Percentiles rank a stretch among this genome's conserved stretches.
phyloP scores from a whole-genome alignment of 2,888 invertebrate species.

The Pristionchus fissidentatus region DNA sequence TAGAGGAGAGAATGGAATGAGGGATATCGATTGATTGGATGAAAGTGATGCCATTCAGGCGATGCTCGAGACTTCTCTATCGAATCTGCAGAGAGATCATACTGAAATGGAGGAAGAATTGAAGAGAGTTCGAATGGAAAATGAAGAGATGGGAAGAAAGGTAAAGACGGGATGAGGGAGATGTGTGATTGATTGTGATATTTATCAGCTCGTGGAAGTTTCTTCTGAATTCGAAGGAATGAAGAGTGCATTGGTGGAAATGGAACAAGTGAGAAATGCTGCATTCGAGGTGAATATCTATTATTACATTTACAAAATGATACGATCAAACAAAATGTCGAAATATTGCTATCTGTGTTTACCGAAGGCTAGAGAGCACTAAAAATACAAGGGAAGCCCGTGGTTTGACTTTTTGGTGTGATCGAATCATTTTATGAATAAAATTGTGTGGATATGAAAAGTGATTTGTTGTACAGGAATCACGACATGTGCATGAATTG shows the following conservation, averaged over 20 bases:
- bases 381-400: too few relatives aligned
- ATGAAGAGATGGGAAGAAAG: background rate
- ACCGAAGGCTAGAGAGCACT: too few relatives aligned
- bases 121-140: background rate
- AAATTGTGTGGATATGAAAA: background rate
- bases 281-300: background rate
- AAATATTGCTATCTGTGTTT: too few relatives aligned
- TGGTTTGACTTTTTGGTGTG: too few relatives aligned
- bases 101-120: slow-evolving; percentile 18
- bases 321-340: too few relatives aligned
- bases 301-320: too few relatives aligned
- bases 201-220: background rate
- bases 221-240: background rate
- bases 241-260: background rate
- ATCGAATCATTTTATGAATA: background rate
- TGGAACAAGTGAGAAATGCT: background rate
- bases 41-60: background rate
- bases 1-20: background rate
- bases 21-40: background rate
- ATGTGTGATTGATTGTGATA: background rate
- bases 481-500: background rate
- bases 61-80: background rate
- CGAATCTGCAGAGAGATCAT: background rate
- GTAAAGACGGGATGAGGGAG: background rate
- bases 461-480: slow-evolving; percentile 25